Percentiles rank a stretch among this genome's conserved stretches.
Evolutionary conservation across 2,888 invertebrate species (phyloP).

Genomic region (Oscheius sp.): DNA sequence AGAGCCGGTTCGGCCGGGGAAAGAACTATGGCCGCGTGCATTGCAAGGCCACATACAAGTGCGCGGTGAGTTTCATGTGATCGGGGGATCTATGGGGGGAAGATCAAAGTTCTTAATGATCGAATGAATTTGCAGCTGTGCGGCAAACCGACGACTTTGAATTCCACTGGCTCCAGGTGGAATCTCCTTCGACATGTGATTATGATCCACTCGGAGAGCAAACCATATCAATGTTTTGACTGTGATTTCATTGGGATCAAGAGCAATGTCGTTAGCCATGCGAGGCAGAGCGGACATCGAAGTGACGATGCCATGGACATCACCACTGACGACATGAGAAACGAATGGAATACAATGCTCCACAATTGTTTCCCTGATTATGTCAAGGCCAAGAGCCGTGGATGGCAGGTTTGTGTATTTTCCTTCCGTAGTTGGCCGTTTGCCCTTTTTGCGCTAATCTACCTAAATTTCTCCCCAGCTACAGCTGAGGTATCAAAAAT

Average conservation of each 20-base stretch:
- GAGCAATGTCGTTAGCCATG: conserved; percentile 56
- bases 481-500: too few species aligned
- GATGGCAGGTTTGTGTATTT: conserved; percentile 42
- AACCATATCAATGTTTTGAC: conserved; percentile 59
- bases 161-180: conserved; percentile 59
- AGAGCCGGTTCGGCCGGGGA: conserved; percentile 54
- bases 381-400: conserved; percentile 56
- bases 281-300: conserved; percentile 52
- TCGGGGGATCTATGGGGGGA: conserved; percentile 1
- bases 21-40: conserved; percentile 58
- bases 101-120: background rate
- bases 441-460: too few species aligned
- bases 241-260: conserved; percentile 61
- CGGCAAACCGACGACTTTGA: conserved; percentile 57
- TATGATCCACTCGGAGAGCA: conserved; percentile 60
- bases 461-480: too few species aligned
- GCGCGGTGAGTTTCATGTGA: conserved; percentile 39
- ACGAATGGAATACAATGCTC: conserved; percentile 54
- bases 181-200: conserved; percentile 58
- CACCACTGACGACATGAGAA: conserved; percentile 60
- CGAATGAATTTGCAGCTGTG: conserved; percentile 50
- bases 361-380: conserved; percentile 61
- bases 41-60: conserved; percentile 59
- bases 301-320: conserved; percentile 56
- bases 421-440: too few species aligned